Evolutionary conservation across 2,797 vertebrate genomes (phyloP).

Genomic region (Phrynocephalus forsythii): DNA sequence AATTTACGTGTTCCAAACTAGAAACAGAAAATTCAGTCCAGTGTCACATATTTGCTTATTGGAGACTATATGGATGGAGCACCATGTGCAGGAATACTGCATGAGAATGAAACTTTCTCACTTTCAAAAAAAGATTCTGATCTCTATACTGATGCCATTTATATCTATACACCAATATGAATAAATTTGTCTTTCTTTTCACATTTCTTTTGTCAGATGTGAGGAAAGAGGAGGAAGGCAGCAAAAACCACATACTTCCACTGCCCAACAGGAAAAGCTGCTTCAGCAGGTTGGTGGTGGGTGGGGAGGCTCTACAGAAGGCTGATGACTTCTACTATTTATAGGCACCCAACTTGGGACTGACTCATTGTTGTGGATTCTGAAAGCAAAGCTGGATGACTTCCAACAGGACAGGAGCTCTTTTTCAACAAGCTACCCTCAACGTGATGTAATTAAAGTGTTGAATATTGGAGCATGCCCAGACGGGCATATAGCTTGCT

Average conservation of each 20-base stretch:
- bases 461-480: neutral
- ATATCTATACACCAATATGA: neutral
- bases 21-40: too few relatives aligned
- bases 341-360: slow-evolving; percentile 19
- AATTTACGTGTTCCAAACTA: too few relatives aligned
- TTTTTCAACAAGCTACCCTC: neutral
- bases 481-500: too few relatives aligned
- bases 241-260: slow-evolving; percentile 6
- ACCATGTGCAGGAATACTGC: too few relatives aligned
- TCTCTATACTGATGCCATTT: neutral
- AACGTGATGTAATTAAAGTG: neutral
- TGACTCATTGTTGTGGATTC: slow-evolving; percentile 58
- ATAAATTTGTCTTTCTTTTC: neutral
- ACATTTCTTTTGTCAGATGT: neutral
- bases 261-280: slow-evolving; percentile 33
- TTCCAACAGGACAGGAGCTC: slow-evolving; percentile 33
- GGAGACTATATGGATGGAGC: too few relatives aligned
- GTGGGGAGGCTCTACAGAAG: slow-evolving; percentile 12
- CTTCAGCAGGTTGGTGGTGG: slow-evolving; percentile 8
- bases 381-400: slow-evolving; percentile 42
- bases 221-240: slow-evolving; percentile 9
- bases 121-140: neutral
- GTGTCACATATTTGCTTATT: too few relatives aligned
- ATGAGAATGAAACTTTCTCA: neutral
- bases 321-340: slow-evolving; percentile 40